Conservation (phyloP, 1,140 invertebrate genomes). For the Nautilus pompilius region DNA sequence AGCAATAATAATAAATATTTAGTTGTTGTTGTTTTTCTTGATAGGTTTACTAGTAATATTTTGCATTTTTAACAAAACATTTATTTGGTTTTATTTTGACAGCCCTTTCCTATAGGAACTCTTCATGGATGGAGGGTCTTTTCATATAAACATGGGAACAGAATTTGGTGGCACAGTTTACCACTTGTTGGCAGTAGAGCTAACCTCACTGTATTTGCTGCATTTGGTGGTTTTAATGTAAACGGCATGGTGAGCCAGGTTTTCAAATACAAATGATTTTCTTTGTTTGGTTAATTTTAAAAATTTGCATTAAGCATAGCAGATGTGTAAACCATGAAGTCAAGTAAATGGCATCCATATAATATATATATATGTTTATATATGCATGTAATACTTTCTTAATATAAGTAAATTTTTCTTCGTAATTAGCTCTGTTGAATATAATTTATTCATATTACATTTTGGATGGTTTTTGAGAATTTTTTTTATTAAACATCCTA, state of each 20-base stretch:
- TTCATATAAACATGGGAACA: neutral
- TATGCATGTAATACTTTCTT: neutral
- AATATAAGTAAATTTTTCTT: neutral
- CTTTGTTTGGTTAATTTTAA: neutral
- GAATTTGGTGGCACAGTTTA: slow-evolving; percentile 3
- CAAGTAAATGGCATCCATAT: neutral
- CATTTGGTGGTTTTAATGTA: neutral
- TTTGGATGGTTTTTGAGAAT: too few relatives aligned
- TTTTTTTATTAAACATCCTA: too few relatives aligned
- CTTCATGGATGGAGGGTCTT: neutral
- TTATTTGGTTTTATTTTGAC: neutral
- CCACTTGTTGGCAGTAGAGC: neutral
- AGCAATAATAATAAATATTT: too few relatives aligned
- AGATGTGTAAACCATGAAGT: neutral
- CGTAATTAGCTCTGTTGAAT: too few relatives aligned
- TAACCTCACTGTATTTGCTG: neutral
- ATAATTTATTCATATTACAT: too few relatives aligned
- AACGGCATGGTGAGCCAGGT: neutral
- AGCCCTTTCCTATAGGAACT: neutral
- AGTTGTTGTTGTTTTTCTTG: too few relatives aligned
- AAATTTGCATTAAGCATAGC: neutral
- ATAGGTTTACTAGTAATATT: too few relatives aligned
- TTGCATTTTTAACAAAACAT: too few relatives aligned
- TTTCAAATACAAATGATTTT: neutral
- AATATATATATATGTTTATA: neutral